Base-by-base conservation (phyloP, 2,888 invertebrate species). In the Pachydiplax longipennis region DNA sequence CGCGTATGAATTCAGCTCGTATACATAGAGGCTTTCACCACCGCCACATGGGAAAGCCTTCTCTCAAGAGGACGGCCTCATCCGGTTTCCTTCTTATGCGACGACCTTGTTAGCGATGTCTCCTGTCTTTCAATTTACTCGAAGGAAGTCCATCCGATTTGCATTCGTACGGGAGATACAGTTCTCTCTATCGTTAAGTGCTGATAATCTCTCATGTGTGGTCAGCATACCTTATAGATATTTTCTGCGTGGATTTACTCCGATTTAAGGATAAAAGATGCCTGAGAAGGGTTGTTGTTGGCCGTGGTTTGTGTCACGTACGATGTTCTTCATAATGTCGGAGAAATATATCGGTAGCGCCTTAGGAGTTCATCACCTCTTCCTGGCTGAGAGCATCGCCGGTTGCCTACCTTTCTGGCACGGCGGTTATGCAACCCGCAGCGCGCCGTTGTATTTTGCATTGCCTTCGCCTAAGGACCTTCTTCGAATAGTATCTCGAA, bases 381-480 rank as follows among this genome's bases (percentile, higher is more conserved):
- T 58, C 87, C 87, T 87, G 61, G 58, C 65, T 37, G 61, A 31
- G 87, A 58, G 87, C 40, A 40, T 61, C 8, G n/a, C 87, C 18
- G 87, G 87, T 87, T 87, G 87, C 87, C 61, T 87, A 87, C 61
- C 35, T 37, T 61, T n/a, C 37, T 58, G 35, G 61, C 40, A 13
- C 12, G 12, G 35, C 8, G 8, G 87, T 65, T 87, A 87, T 25
- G 83, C 83, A 58, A 18, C 83, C 83, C 83, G 18, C 87, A 40
- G 61, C 18, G 40, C 87, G 18, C 83, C 37, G 61, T 87, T 61
- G 87, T 87, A 65, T 87, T 87, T 61, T 61, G 37, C 61, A 87
- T 87, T 65, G 87, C 87, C 87, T 87, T 65, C 87, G 61, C 87
- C 87, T 61, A 61, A 87, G 87, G 87, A 87, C 61, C 87, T 87